Conservation (phyloP, 2,113 vertebrate species). For the Chionomys nivalis region DNA sequence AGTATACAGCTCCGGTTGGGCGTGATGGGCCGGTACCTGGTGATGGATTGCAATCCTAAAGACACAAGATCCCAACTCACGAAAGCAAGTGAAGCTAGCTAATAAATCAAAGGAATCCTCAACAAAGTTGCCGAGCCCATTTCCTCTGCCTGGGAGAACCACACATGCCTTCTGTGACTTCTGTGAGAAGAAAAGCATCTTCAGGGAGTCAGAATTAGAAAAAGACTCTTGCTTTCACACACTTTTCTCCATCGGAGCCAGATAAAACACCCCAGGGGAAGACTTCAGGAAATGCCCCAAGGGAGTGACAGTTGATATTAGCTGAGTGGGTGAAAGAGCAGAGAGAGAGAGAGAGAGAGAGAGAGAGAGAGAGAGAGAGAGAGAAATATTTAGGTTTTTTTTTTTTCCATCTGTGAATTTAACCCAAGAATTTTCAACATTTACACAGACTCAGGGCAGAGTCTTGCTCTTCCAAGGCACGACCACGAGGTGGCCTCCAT, state of each 20-base stretch:
- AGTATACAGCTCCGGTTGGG: neutral
- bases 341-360: conserved; percentile 64
- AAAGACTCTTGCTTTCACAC: neutral
- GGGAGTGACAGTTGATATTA: conserved; percentile 63
- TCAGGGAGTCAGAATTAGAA: conserved; percentile 68
- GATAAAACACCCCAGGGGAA: conserved; percentile 65
- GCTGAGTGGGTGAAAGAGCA: conserved; percentile 59
- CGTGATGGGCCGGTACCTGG: neutral
- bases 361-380: conserved; percentile 68
- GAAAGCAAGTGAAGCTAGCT: neutral
- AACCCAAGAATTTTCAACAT: neutral
- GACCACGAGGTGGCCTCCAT: conserved; percentile 67
- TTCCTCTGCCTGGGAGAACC: conserved; percentile 36
- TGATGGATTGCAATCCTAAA: neutral
- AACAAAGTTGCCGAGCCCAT: conserved; percentile 31
- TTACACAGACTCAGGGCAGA: conserved; percentile 3
- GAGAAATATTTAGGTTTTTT: conserved; percentile 56
- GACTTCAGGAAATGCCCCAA: conserved; percentile 55
- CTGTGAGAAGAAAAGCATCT: conserved; percentile 59
- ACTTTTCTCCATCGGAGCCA: conserved; percentile 48
- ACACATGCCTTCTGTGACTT: conserved; percentile 35
- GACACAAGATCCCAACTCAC: conserved; percentile 14
- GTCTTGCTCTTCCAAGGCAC: neutral
- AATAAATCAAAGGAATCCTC: conserved; percentile 69
- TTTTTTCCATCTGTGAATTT: conserved; percentile 14